Percentiles rank a stretch among this genome's conserved stretches.
Conservation (phyloP, 1,140 invertebrate genomes). For the Fopius arisanus region DNA sequence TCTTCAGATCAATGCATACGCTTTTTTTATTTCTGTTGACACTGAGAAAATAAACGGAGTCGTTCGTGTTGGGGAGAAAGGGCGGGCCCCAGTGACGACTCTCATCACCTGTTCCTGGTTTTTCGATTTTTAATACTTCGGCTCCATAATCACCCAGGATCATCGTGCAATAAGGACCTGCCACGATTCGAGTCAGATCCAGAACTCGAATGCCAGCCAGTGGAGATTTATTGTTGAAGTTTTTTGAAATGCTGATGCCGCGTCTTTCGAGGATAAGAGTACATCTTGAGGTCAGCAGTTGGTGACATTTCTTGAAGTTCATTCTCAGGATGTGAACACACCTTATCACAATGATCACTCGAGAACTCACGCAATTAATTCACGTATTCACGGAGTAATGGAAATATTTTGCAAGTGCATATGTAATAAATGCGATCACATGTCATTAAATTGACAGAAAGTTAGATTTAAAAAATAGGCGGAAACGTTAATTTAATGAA, state of each 20-base stretch:
- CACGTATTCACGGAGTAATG: too few relatives aligned
- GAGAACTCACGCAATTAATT: too few relatives aligned
- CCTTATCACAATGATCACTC: background rate
- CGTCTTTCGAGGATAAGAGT: background rate
- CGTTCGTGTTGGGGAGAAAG: constrained; percentile 74
- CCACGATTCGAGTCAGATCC: constrained; percentile 85
- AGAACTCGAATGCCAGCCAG: constrained; percentile 76
- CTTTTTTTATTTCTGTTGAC: constrained; percentile 97
- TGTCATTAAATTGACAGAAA: too few relatives aligned
- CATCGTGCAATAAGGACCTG: constrained; percentile 86
- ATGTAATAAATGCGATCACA: too few relatives aligned
- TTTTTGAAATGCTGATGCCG: background rate
- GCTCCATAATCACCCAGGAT: constrained; percentile 93
- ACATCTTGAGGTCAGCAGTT: background rate
- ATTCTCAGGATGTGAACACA: background rate
- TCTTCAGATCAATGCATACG: constrained; percentile 86
- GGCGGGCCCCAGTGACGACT: constrained; percentile 93
- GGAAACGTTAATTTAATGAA: too few relatives aligned
- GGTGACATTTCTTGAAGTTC: background rate
- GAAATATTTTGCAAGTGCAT: too few relatives aligned
- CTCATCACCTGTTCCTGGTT: constrained; percentile 85
- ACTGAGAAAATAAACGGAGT: constrained; percentile 86
- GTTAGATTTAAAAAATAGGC: too few relatives aligned
- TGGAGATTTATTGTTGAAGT: constrained; percentile 50
- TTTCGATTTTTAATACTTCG: constrained; percentile 92